Evolutionary conservation across 2,113 vertebrate species (phyloP).

Genomic region (Gambusia holbrooki): DNA sequence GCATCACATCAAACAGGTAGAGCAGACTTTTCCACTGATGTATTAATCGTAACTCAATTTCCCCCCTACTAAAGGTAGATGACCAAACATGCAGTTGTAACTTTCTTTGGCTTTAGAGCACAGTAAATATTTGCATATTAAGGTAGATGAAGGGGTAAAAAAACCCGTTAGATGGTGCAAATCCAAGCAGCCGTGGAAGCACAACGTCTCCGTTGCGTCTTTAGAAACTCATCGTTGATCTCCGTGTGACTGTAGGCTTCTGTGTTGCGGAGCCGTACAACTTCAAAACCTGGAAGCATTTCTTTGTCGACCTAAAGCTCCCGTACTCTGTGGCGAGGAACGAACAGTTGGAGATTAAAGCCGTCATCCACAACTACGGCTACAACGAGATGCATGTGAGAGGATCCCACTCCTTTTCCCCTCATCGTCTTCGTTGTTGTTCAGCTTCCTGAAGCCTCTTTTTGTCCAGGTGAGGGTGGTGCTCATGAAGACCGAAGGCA

Average conservation of each 20-base stretch:
- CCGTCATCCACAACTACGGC: conserved; percentile 79
- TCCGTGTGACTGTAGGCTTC: conserved; percentile 67
- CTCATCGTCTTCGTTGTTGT: not conserved
- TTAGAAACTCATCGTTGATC: not conserved
- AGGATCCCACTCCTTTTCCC: not conserved
- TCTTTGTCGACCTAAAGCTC: conserved; percentile 82
- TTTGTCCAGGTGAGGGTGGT: conserved; percentile 77
- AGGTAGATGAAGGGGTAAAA: not conserved
- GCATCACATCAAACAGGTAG: conserved; percentile 74
- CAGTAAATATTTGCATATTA: not conserved
- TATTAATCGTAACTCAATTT: too few species aligned
- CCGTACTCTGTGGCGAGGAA: conserved; percentile 80
- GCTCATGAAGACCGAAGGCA: conserved; percentile 75
- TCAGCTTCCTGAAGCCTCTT: not conserved
- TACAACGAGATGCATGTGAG: conserved; percentile 61
- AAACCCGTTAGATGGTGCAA: not conserved
- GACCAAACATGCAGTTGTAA: too few species aligned
- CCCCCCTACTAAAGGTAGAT: not conserved
- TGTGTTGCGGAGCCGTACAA: conserved; percentile 81
- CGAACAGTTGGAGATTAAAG: conserved; percentile 81
- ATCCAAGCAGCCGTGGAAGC: not conserved
- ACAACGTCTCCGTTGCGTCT: not conserved
- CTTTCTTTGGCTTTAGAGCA: not conserved
- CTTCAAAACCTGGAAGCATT: conserved; percentile 62
- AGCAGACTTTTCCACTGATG: too few species aligned